Evolutionary conservation across 2,888 invertebrate species (phyloP), one percentile per base, ranked within the genome.

Genomic region (Ophioninae sp.): DNA sequence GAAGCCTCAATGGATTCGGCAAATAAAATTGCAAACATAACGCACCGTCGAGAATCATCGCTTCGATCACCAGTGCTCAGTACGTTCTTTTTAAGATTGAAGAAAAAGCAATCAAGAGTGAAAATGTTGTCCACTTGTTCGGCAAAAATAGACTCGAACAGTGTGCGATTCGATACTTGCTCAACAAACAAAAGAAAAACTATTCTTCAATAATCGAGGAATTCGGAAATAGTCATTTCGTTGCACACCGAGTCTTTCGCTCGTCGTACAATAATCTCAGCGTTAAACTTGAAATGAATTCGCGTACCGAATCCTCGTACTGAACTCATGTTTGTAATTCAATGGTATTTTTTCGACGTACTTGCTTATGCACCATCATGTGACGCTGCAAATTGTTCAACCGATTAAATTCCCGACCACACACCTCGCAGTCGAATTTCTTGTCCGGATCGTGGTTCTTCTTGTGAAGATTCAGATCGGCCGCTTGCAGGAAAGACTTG

Each of bases 401-500:
- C 84, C 92, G 90, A 89, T 92, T 92, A 87, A 93, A 93, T 87
- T 92, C 91, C 85, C 92, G 90, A 83, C 92, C 93, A 88, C 93
- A 93, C 85, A 92, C 92, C 85, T 92, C 92, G 86, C 93, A 93
- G 88, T 93, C 92, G 85, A 91, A 93, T 88, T 93, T 93, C 87
- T 92, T 92, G 85, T 93, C 92, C 62, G 91, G 91, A 87, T 93
- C 93, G 78, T 93, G 93, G 83, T 92, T 92, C 85, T 93, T 93
- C 86, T 91, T 92, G 85, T 94, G 94, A 62, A 93, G 88, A 86
- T 91, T 93, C 65, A 94, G 88, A 80, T 94, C 94, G 92, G 94
- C 86, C 92, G 94, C 37, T 3, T 94, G 93, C 17, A 93, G 92
- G 80, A 95, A 95, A 0, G 94, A 91, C 83, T 94, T 95, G 67